Conservation (phyloP, 2,797 vertebrate species). For the Enteromius viviparus region DNA sequence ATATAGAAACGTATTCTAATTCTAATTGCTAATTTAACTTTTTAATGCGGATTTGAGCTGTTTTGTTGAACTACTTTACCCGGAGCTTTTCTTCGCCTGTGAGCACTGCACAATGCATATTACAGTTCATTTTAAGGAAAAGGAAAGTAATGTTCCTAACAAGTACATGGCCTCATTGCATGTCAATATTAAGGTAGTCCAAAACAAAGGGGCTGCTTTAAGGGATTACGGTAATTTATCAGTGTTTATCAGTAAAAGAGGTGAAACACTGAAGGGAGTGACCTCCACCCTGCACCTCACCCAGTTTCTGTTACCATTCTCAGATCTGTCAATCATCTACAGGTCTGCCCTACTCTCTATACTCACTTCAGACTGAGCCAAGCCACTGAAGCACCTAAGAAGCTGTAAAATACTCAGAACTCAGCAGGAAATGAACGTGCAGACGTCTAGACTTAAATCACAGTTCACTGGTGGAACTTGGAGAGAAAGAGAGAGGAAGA, state of each 20-base stretch:
- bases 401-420: slow-evolving; percentile 41
- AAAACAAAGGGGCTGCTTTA: neutral
- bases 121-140: neutral
- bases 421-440: slow-evolving; percentile 38
- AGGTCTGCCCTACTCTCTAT: neutral
- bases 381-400: slow-evolving; percentile 8
- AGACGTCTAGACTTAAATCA: slow-evolving; percentile 45
- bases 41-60: too few species aligned
- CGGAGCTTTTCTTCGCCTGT: too few species aligned
- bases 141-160: neutral
- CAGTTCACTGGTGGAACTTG: neutral
- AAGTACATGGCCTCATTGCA: neutral
- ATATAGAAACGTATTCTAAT: too few species aligned
- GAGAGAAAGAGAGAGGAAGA: neutral
- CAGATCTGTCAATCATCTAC: slow-evolving; percentile 19
- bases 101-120: too few species aligned
- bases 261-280: slow-evolving; percentile 18
- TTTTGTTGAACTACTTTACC: too few species aligned
- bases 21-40: too few species aligned
- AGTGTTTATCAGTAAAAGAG: slow-evolving; percentile 6
- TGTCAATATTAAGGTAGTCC: neutral
- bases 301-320: neutral
- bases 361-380: slow-evolving; percentile 8
- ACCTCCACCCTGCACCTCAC: neutral
- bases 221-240: neutral